A percentile compares a stretch with the other conserved stretches of the same genome.
Conservation (phyloP, 2,797 vertebrate genomes). For the Siniperca undulata region DNA sequence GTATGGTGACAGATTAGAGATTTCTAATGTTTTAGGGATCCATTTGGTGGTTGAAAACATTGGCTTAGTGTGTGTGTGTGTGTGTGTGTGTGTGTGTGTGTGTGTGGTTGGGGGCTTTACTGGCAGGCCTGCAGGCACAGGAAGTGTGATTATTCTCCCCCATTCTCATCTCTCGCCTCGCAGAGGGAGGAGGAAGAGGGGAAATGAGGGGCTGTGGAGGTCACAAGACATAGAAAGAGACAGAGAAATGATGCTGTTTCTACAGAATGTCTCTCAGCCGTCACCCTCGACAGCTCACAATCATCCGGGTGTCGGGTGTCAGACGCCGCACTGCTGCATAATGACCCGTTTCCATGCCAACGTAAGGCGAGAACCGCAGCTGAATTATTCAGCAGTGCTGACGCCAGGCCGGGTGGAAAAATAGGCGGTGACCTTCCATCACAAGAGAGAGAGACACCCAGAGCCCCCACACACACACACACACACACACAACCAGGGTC, state of each 20-base stretch:
- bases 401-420: conserved; percentile 58
- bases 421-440: conserved; percentile 62
- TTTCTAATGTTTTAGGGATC: no score
- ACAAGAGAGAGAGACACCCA: conserved; percentile 16
- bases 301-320: conserved; percentile 51
- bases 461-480: neutral
- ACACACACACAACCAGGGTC: neutral
- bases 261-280: neutral
- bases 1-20: no score
- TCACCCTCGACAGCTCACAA: conserved; percentile 2
- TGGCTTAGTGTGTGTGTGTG: neutral
- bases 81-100: neutral
- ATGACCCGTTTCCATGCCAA: conserved; percentile 67
- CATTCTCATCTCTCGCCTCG: conserved; percentile 4
- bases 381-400: conserved; percentile 82
- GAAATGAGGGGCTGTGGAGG: neutral
- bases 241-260: neutral
- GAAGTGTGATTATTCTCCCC: conserved; percentile 9
- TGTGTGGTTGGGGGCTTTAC: neutral
- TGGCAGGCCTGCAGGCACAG: neutral
- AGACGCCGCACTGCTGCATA: conserved; percentile 22
- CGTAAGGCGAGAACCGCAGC: conserved; percentile 64
- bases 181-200: neutral
- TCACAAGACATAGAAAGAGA: neutral
- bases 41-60: no score